Evolutionary conservation across 1,140 invertebrate genomes (phyloP).

Genomic region (Drosophila rhopaloa): DNA sequence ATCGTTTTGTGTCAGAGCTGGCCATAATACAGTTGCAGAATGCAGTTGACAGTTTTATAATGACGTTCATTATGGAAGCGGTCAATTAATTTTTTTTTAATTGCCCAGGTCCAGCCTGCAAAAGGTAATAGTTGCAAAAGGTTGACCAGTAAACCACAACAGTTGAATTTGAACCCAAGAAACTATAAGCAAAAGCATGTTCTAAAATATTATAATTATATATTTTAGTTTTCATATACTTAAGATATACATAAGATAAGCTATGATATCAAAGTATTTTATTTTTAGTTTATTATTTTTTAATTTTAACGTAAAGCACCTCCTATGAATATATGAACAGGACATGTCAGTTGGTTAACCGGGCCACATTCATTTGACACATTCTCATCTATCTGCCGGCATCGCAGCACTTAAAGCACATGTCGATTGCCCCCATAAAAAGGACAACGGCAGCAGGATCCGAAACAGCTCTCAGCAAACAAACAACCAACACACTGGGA

Average conservation of each 20-base stretch:
- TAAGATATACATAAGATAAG: no score
- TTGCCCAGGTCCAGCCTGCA: constrained; percentile 4
- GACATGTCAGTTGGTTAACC: constrained; percentile 12
- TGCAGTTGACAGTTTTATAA: constrained; percentile 49
- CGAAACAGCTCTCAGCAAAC: not conserved
- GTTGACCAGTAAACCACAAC: not conserved
- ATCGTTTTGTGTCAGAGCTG: constrained; percentile 16
- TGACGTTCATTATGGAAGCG: constrained; percentile 35
- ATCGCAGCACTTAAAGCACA: constrained; percentile 45
- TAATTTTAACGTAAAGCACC: no score
- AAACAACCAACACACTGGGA: constrained; percentile 26
- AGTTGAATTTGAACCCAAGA: no score
- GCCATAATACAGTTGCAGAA: constrained; percentile 25
- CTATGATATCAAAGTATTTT: no score
- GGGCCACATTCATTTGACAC: constrained; percentile 27
- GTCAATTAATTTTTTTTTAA: constrained; percentile 37
- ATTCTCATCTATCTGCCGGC: constrained; percentile 6
- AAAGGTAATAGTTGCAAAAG: not conserved
- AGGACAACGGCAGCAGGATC: constrained; percentile 1
- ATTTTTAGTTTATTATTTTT: no score
- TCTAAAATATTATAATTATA: no score
- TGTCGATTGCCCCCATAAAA: constrained; percentile 13
- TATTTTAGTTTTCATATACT: no score
- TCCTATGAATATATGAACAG: not conserved
- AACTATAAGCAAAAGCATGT: no score